Percentiles rank a stretch among this genome's conserved stretches.
Conservation (phyloP, 2,888 invertebrate genomes). For the Agonum fuliginosum region DNA sequence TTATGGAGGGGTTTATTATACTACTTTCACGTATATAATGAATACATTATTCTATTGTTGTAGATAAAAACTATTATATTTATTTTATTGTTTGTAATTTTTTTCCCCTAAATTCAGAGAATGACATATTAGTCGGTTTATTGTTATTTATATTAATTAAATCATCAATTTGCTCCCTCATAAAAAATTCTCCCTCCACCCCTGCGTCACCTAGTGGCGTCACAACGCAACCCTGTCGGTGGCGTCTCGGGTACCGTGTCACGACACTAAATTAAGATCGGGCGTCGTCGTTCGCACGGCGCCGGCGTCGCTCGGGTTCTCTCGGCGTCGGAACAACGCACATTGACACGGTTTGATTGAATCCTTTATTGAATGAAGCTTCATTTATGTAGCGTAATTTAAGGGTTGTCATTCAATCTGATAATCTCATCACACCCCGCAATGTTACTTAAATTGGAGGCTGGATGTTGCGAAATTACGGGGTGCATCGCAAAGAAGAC, state of each 20-base stretch:
- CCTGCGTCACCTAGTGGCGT: slow-evolving; percentile 45
- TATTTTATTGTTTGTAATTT: too few relatives aligned
- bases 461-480: background rate
- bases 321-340: slow-evolving; percentile 39
- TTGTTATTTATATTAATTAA: too few relatives aligned
- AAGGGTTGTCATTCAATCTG: slow-evolving; percentile 59
- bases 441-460: slow-evolving; percentile 55
- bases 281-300: slow-evolving; percentile 48
- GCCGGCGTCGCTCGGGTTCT: slow-evolving; percentile 14
- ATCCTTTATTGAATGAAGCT: slow-evolving; percentile 59
- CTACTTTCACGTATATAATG: too few relatives aligned
- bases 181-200: background rate
- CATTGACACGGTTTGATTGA: slow-evolving; percentile 59
- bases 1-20: too few relatives aligned
- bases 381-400: slow-evolving; percentile 60
- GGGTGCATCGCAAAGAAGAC: slow-evolving; percentile 21
- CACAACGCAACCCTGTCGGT: slow-evolving; percentile 52
- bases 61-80: too few relatives aligned
- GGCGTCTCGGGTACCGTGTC: slow-evolving; percentile 56
- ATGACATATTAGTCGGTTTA: too few relatives aligned
- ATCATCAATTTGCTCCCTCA: background rate
- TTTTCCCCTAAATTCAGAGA: too few relatives aligned
- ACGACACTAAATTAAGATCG: slow-evolving; percentile 59
- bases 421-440: slow-evolving; percentile 57
- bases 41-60: too few relatives aligned